Evolutionary conservation across 2,113 vertebrate species (phyloP).

Genomic region (Crotalus tigris): DNA sequence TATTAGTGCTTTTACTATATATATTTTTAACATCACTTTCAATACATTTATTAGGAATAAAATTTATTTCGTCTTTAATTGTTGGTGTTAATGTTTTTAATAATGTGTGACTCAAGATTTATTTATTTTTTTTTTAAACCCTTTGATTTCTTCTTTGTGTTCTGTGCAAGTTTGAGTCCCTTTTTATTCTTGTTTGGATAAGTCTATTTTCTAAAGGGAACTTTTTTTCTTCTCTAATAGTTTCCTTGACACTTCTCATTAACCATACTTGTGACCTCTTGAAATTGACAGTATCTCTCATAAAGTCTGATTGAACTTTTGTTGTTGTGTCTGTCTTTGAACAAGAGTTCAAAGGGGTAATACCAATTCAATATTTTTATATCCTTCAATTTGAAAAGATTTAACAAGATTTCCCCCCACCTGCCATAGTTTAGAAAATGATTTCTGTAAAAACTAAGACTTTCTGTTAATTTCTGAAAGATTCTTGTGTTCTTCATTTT

Average conservation of each 20-base stretch:
- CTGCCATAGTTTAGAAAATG: slow-evolving; percentile 41
- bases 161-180: background rate
- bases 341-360: background rate
- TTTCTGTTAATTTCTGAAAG: slow-evolving; percentile 59
- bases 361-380: background rate
- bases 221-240: background rate
- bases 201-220: background rate
- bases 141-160: background rate
- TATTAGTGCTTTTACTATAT: background rate
- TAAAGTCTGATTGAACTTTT: background rate
- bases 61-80: background rate
- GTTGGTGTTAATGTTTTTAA: background rate
- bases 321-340: background rate
- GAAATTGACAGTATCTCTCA: background rate
- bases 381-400: background rate
- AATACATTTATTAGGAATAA: background rate
- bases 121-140: background rate
- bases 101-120: background rate
- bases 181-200: background rate
- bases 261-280: background rate
- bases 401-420: background rate
- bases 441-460: slow-evolving; percentile 54
- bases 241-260: background rate
- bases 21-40: background rate
- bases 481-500: slow-evolving; percentile 67